Percentiles rank a stretch among this genome's conserved stretches.
Conservation (phyloP, 2,888 invertebrate genomes). For the Ophioninae sp. region DNA sequence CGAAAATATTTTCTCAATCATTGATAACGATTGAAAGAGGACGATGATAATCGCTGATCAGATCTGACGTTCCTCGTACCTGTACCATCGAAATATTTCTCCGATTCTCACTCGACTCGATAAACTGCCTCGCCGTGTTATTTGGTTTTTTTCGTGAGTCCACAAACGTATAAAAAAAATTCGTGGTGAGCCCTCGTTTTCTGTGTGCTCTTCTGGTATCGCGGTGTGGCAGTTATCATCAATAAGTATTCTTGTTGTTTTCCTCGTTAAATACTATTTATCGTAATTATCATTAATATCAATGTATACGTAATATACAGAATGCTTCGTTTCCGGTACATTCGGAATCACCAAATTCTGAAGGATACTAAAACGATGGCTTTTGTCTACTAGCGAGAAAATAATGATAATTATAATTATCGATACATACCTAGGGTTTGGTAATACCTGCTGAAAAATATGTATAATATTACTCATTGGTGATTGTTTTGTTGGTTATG, state of each 20-base stretch:
- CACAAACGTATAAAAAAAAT: slow-evolving; percentile 52
- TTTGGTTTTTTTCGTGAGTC: slow-evolving; percentile 18
- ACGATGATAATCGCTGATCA: background rate
- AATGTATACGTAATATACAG: slow-evolving; percentile 57
- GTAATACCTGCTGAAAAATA: slow-evolving; percentile 58
- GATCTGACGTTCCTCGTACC: background rate
- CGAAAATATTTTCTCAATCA: background rate
- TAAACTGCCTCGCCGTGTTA: slow-evolving; percentile 28
- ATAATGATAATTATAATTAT: slow-evolving; percentile 42
- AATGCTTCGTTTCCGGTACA: slow-evolving; percentile 38
- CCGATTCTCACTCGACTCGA: background rate
- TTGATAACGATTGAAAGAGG: background rate
- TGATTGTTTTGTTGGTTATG: slow-evolving; percentile 16
- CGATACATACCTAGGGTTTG: slow-evolving; percentile 53
- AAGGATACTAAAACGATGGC: background rate
- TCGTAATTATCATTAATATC: slow-evolving; percentile 41
- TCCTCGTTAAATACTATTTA: slow-evolving; percentile 32
- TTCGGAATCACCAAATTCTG: slow-evolving; percentile 55
- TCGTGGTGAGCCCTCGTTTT: slow-evolving; percentile 33
- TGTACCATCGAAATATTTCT: slow-evolving; percentile 14
- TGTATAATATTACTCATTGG: slow-evolving; percentile 52
- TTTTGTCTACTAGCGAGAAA: slow-evolving; percentile 20
- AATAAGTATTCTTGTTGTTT: slow-evolving; percentile 66
- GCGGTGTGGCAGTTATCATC: slow-evolving; percentile 72
- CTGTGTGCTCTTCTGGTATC: slow-evolving; percentile 45